Percentiles rank a stretch among this genome's conserved stretches.
Evolutionary conservation across 1,140 invertebrate species (phyloP).

Genomic region (Steinernema khuongi): DNA sequence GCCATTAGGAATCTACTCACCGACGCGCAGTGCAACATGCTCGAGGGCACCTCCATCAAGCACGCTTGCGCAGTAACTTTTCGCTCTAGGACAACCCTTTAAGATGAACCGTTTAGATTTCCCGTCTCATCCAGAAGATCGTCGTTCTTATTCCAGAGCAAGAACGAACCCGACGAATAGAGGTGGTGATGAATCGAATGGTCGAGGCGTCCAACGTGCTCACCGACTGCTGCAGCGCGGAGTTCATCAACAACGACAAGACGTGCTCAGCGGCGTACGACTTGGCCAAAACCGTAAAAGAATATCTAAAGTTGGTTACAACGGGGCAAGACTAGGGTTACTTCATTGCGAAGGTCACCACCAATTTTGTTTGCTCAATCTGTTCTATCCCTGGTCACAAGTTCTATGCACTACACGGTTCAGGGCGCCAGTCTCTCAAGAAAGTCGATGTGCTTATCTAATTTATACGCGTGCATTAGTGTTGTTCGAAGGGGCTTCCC

Average conservation of each 20-base stretch:
- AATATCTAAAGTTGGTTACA: not conserved
- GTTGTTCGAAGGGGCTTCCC: too few relatives aligned
- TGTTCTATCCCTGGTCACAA: not conserved
- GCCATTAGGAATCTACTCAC: slow-evolving; percentile 47
- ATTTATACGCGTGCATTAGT: too few relatives aligned
- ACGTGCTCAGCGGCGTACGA: not conserved
- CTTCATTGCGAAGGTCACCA: not conserved
- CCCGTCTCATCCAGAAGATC: not conserved
- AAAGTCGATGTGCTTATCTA: too few relatives aligned
- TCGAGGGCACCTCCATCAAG: slow-evolving; percentile 10
- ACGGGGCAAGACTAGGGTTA: not conserved
- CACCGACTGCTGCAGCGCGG: not conserved
- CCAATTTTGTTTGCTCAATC: not conserved
- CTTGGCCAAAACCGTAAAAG: not conserved
- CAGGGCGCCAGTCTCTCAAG: too few relatives aligned
- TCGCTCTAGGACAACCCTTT: not conserved
- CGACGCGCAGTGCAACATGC: slow-evolving; percentile 26
- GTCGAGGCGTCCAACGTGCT: not conserved
- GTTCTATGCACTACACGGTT: too few relatives aligned
- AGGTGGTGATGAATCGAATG: not conserved
- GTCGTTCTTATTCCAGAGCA: not conserved
- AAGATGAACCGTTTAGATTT: not conserved
- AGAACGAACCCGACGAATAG: not conserved
- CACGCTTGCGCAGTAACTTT: slow-evolving; percentile 26
- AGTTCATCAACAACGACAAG: not conserved